Evolutionary conservation across 2,797 vertebrate genomes (phyloP).

Genomic region (Gambelia wislizenii): DNA sequence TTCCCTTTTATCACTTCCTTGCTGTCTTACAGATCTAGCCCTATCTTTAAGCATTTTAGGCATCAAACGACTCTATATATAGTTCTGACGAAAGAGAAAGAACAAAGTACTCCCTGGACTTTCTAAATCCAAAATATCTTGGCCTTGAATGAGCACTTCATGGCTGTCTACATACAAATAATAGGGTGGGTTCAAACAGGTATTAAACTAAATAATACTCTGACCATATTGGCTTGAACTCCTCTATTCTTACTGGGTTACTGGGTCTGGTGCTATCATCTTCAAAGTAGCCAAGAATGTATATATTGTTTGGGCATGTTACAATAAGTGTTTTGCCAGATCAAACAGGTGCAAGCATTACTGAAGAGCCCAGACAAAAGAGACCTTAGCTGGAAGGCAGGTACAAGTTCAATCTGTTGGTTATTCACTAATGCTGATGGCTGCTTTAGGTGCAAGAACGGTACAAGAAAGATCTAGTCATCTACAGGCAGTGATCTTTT

Average conservation of each 20-base stretch:
- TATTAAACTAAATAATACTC: not conserved
- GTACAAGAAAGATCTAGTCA: not conserved
- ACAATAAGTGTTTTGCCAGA: not conserved
- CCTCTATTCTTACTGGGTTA: not conserved
- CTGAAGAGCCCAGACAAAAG: not conserved
- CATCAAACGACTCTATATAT: not conserved
- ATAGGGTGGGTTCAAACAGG: not conserved
- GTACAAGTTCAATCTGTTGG: not conserved
- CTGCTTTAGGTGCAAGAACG: not conserved
- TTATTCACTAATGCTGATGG: slow-evolving; percentile 5
- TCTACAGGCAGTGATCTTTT: too few species aligned
- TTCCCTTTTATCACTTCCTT: too few species aligned
- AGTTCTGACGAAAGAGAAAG: not conserved
- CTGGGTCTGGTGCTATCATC: not conserved
- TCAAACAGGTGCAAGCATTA: not conserved
- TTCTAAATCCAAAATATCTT: not conserved
- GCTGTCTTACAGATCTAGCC: not conserved
- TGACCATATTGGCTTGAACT: not conserved
- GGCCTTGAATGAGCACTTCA: not conserved
- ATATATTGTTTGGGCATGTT: not conserved
- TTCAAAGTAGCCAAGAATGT: not conserved
- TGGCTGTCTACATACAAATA: not conserved
- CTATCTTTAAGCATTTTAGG: not conserved
- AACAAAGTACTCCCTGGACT: not conserved
- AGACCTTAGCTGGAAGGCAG: not conserved